These are phyloP conservation scores for Chrysolina haemoptera DNA, from an alignment of 2,888 invertebrate genomes.

Conservation along the genomic window DNA sequence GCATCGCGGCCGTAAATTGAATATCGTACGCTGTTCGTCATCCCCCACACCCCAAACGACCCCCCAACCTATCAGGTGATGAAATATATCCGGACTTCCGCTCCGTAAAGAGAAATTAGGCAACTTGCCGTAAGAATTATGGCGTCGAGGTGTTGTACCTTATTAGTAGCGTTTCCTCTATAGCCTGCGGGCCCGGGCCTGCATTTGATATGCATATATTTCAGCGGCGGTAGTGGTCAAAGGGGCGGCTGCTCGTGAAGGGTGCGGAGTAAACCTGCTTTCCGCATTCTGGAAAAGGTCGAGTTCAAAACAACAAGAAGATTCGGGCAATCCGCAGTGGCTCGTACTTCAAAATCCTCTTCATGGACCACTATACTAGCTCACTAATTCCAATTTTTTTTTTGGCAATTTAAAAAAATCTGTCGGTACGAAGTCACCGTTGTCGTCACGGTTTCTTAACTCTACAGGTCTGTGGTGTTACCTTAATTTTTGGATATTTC, in stretches of 20 bases:
- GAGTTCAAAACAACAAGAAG: neutral
- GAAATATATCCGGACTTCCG: constrained; percentile 48
- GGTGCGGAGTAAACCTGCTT: neutral
- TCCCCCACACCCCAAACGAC: constrained; percentile 16
- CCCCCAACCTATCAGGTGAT: constrained; percentile 36
- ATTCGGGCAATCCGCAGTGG: neutral
- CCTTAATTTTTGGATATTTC: too few species aligned
- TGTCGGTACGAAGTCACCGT: too few species aligned
- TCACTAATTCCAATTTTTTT: too few species aligned
- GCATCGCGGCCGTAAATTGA: constrained; percentile 30
- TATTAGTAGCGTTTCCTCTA: constrained; percentile 54
- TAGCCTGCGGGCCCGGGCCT: constrained; percentile 19
- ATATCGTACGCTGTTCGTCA: constrained; percentile 28
- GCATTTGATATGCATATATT: constrained; percentile 22
- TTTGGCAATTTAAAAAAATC: too few species aligned
- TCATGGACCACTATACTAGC: too few species aligned
- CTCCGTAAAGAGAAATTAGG: constrained; percentile 59
- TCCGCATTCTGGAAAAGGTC: constrained; percentile 11
- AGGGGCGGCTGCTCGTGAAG: constrained; percentile 2
- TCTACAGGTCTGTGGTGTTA: too few species aligned
- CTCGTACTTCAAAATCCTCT: too few species aligned
- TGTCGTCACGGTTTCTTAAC: too few species aligned
- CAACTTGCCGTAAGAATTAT: constrained; percentile 59
- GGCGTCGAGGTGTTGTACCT: constrained; percentile 57
- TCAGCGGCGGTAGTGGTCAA: constrained; percentile 9